Conservation (phyloP, 2,888 invertebrate species). For the Ormyrus nitidulus region DNA sequence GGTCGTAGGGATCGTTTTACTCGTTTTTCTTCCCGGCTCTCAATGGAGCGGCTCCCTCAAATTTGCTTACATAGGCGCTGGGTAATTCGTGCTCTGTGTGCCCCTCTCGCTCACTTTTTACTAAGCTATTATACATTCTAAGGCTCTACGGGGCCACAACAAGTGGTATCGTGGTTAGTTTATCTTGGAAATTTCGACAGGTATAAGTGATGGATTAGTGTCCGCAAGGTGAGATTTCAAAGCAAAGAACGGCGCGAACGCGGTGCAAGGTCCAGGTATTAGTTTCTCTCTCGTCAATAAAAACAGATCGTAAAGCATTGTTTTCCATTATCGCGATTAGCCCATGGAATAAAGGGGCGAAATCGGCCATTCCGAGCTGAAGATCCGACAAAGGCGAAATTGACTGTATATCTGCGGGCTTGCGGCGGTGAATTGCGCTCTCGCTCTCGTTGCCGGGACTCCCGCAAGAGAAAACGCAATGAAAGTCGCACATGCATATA, state of each 20-base stretch:
- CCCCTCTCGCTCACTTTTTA: not conserved
- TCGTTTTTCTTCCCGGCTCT: not conserved
- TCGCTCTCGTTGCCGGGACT: too few species aligned
- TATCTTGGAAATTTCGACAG: conserved; percentile 38
- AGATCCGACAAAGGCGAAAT: too few species aligned
- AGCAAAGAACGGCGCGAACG: not conserved
- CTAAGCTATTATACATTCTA: conserved; percentile 12
- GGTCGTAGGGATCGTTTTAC: conserved; percentile 44
- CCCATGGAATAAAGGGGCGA: too few species aligned
- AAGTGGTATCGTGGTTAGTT: conserved; percentile 13
- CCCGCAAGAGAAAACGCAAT: too few species aligned
- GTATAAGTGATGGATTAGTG: conserved; percentile 44
- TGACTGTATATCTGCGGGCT: too few species aligned
- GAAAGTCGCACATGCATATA: too few species aligned
- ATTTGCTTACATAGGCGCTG: conserved; percentile 47
- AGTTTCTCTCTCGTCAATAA: not conserved
- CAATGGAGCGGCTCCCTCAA: conserved; percentile 22
- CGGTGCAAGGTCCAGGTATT: too few species aligned
- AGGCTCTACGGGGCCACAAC: conserved; percentile 15
- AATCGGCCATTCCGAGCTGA: too few species aligned
- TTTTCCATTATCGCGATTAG: too few species aligned
- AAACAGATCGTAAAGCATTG: too few species aligned
- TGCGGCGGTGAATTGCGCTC: too few species aligned
- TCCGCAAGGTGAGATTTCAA: not conserved
- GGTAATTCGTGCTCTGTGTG: not conserved